phyloP scores from a whole-genome alignment of 2,797 vertebrate genomes.

The Ctenopoma multispine region DNA sequence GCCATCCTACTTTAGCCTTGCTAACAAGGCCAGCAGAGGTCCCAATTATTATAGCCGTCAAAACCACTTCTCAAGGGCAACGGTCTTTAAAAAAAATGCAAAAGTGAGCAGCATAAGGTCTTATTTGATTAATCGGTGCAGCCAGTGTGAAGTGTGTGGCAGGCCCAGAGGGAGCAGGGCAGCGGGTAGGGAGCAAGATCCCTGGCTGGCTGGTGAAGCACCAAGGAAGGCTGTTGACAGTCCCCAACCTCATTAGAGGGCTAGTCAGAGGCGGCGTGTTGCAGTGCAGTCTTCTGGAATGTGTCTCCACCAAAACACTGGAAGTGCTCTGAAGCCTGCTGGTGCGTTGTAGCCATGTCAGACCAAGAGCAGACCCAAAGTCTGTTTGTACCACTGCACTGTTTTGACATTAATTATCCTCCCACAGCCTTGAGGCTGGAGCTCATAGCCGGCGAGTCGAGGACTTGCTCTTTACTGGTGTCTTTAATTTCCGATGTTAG shows the following conservation, averaged over 20 bases:
- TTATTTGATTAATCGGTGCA: slow-evolving; percentile 83
- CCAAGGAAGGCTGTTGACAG: slow-evolving; percentile 80
- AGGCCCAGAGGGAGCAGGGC: slow-evolving; percentile 69
- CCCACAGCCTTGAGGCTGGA: slow-evolving; percentile 53
- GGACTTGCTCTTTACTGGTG: slow-evolving; percentile 35
- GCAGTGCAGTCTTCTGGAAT: slow-evolving; percentile 83
- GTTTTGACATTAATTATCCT: slow-evolving; percentile 86
- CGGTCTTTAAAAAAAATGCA: slow-evolving; percentile 47
- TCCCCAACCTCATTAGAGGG: slow-evolving; percentile 86
- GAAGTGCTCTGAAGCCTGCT: slow-evolving; percentile 77
- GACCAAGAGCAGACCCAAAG: slow-evolving; percentile 62
- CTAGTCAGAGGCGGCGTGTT: slow-evolving; percentile 72
- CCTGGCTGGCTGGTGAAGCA: slow-evolving; percentile 55
- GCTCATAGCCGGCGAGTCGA: slow-evolving; percentile 45
- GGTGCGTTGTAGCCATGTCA: slow-evolving; percentile 76
- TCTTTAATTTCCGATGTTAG: slow-evolving; percentile 34
- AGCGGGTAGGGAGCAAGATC: slow-evolving; percentile 50
- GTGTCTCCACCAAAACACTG: slow-evolving; percentile 74
- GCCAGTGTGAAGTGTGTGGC: slow-evolving; percentile 77
- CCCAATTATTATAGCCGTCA: slow-evolving; percentile 72
- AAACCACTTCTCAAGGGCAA: slow-evolving; percentile 64
- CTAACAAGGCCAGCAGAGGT: slow-evolving; percentile 71
- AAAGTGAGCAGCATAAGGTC: slow-evolving; percentile 71
- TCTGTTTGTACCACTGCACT: slow-evolving; percentile 69
- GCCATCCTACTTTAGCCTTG: slow-evolving; percentile 56